A percentile compares a stretch with the other conserved stretches of the same genome.
Evolutionary conservation across 1,140 invertebrate species (phyloP).

Genomic region (Gryon sp.): DNA sequence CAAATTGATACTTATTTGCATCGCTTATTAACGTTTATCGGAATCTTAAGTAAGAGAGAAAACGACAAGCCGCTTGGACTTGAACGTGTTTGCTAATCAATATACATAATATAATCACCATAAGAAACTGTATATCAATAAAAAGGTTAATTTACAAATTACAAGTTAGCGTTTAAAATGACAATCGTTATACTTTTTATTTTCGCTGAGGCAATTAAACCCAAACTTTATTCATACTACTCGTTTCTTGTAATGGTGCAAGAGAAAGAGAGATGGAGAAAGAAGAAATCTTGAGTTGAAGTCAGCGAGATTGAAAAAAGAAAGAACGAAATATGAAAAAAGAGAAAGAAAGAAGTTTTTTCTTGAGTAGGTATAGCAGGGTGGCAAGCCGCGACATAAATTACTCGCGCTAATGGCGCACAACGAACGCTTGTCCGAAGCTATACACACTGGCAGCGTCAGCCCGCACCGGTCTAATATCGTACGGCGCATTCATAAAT

Average conservation of each 20-base stretch:
- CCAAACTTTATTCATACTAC: slow-evolving; percentile 15
- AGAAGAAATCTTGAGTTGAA: slow-evolving; percentile 28
- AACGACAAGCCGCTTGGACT: too few species aligned
- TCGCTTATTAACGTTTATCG: too few species aligned
- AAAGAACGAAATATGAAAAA: slow-evolving; percentile 46
- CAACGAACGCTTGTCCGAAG: slow-evolving; percentile 70
- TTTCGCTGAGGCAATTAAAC: slow-evolving; percentile 21
- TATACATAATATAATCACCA: too few species aligned
- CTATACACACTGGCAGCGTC: slow-evolving; percentile 39
- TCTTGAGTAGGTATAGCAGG: slow-evolving; percentile 54
- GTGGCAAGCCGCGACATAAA: slow-evolving; percentile 64
- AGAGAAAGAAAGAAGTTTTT: slow-evolving; percentile 12
- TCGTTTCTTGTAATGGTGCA: slow-evolving; percentile 13
- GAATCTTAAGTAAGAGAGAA: too few species aligned
- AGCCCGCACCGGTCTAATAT: slow-evolving; percentile 72
- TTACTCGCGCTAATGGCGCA: slow-evolving; percentile 67
- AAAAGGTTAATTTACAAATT: slow-evolving; percentile 18
- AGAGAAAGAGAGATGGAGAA: too few species aligned
- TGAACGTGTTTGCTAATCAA: too few species aligned
- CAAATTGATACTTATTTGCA: too few species aligned
- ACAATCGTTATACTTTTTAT: slow-evolving; percentile 25
- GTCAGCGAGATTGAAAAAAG: neutral
- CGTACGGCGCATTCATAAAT: slow-evolving; percentile 70
- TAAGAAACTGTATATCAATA: neutral
- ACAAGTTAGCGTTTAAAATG: slow-evolving; percentile 14